Base-by-base conservation (phyloP, 1,140 invertebrate genomes). In the Hormaphis cornu region DNA sequence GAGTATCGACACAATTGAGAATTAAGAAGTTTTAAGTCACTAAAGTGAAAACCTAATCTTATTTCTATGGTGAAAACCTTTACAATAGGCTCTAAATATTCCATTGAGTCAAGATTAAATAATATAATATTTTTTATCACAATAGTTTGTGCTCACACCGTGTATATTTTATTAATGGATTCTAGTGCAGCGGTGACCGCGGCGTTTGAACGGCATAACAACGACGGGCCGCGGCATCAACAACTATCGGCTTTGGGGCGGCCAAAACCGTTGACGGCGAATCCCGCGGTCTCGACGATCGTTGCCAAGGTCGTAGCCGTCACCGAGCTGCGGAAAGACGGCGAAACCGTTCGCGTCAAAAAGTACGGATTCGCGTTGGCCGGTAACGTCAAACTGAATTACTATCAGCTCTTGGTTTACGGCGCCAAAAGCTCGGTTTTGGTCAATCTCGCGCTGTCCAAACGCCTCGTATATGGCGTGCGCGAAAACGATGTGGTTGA, bases 281-380 rank as follows among this genome's bases (percentile, higher is more conserved):
- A 16, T 63, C 61, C 42, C 14, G 1, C 6, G 14, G 28, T 48
- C 35, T 12, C 9, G 9, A 66, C 61, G 14, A 48, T 66, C 33
- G 20, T 50, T 22, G 61, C 61, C 0, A 66, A 66, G 35, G 61
- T 9, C 8, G 61, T 66, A 10, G 33, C 44, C 24, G 61, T 18
- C 14, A 56, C 20, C 18, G 50, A 33, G 18, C n/a, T 50, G n/a
- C n/a, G n/a, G 3, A 28, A 66, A 66, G 35, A 48, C 16, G 22
- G 35, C 0, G 6, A 28, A 30, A 22, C 40, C 9, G 22, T 30
- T 22, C 10, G 12, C 14, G 28, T 66, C 16, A 44, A 44, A 33
- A 66, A 66, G 33, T 66, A 50, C 50, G 61, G 61, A 46, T 66
- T 66, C 30, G 61, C 61, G n/a, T 48, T 66, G 16, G 61, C 44